These are phyloP conservation scores for Brachirus orientalis DNA, from an alignment of 2,113 vertebrate species.

Conservation along the genomic window DNA sequence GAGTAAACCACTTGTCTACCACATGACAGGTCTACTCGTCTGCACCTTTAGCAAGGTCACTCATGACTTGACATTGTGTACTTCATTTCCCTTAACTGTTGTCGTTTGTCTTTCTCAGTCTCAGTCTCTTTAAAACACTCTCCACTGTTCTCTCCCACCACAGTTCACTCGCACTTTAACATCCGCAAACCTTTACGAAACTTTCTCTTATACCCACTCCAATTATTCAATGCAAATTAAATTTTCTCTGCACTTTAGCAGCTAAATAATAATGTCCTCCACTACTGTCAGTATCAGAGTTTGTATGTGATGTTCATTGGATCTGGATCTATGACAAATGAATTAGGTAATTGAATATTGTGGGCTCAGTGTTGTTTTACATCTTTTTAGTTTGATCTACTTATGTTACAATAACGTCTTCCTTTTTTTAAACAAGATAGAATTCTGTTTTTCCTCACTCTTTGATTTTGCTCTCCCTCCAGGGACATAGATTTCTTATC, in stretches of 20 bases:
- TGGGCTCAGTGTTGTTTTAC: no score
- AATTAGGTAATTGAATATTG: background rate
- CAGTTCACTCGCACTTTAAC: no score
- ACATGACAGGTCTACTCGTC: background rate
- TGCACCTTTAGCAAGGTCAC: conserved; percentile 28
- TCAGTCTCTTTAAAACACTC: background rate
- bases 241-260: background rate
- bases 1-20: background rate
- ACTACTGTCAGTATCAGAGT: background rate
- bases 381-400: no score
- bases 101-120: conserved; percentile 5
- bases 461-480: no score
- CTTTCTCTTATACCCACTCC: no score
- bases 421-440: no score
- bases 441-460: no score
- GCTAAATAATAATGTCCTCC: conserved; percentile 22
- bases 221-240: conserved; percentile 17
- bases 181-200: no score
- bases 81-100: conserved; percentile 15
- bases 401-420: no score
- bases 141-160: no score
- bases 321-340: conserved; percentile 1
- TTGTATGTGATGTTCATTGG: conserved; percentile 16
- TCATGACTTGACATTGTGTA: conserved; percentile 1
- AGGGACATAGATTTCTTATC: no score